A percentile compares a stretch with the other conserved stretches of the same genome.
phyloP scores from a whole-genome alignment of 2,888 invertebrate genomes.

The Dryadula phaetusa region DNA sequence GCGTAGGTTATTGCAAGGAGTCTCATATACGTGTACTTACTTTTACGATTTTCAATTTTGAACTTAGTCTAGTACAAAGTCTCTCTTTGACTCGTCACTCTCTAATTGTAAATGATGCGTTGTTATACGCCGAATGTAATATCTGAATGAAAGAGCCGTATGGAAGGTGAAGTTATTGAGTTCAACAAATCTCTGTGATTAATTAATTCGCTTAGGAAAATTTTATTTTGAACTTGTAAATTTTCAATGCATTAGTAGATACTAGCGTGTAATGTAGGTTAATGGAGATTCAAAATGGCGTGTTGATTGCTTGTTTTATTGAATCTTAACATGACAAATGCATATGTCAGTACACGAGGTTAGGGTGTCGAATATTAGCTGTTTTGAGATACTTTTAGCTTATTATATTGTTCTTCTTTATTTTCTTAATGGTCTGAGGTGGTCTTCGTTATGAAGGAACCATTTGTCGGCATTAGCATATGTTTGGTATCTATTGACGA shows the following conservation, averaged over 20 bases:
- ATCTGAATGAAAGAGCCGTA: slow-evolving; percentile 64
- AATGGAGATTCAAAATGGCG: slow-evolving; percentile 51
- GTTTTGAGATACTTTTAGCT: slow-evolving; percentile 1
- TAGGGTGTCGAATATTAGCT: slow-evolving; percentile 21
- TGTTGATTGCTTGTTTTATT: slow-evolving; percentile 46
- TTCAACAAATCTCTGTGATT: slow-evolving; percentile 80
- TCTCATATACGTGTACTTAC: slow-evolving; percentile 81
- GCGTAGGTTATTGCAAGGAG: slow-evolving; percentile 63
- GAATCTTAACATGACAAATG: slow-evolving; percentile 65
- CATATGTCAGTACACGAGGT: slow-evolving; percentile 55
- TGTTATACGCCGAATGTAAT: slow-evolving; percentile 61
- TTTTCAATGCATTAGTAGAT: slow-evolving; percentile 67
- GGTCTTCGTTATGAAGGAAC: slow-evolving; percentile 44
- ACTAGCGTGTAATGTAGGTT: slow-evolving; percentile 55
- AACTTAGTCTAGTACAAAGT: slow-evolving; percentile 81
- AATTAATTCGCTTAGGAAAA: slow-evolving; percentile 77
- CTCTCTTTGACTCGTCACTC: slow-evolving; percentile 82
- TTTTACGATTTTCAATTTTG: slow-evolving; percentile 60
- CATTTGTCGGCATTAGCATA: slow-evolving; percentile 46
- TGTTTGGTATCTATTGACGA: slow-evolving; percentile 65
- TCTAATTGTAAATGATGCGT: slow-evolving; percentile 72
- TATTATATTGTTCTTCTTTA: slow-evolving; percentile 21
- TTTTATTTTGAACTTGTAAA: slow-evolving; percentile 57
- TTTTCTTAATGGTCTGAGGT: slow-evolving; percentile 34
- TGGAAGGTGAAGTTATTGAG: slow-evolving; percentile 72